Evolutionary conservation across 1,140 invertebrate species (phyloP), one percentile per base, ranked within the genome.

Genomic region (Microplitis demolitor): DNA sequence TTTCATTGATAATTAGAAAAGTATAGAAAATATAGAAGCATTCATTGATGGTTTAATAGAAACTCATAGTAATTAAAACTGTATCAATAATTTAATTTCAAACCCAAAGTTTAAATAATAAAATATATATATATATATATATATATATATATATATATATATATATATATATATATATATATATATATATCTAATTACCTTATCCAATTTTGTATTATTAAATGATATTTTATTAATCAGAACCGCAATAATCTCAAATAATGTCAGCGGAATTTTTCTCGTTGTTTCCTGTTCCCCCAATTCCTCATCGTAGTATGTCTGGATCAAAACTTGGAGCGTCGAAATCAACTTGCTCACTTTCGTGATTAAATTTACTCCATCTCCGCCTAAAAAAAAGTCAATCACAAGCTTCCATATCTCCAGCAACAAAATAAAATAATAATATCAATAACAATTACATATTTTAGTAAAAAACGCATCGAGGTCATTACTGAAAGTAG

Each of bases 401-500:
- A 54, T 14, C 16, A 24, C 2, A 24, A 24, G 24, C 24, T 24
- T 24, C 24, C 24, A 24, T 24, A 24, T 2, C 24, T 24, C 24
- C 24, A 14, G 16, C 53, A 14, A 39, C 4, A 5, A 54, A 54
- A 4, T n/a, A 54, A 54, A 54, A 4, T 5, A 54, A 58, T 2
- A 16, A 58, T 24, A 9, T 24, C 4, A 11, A 45, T 3, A 45
- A 45, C 76, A 50, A 31, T 76, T 71, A 74, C 74, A 78, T 76
- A 33, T 63, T 58, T 53, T 61, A 3, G 82, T 81, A 3, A 91
- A 78, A 78, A 89, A 90, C 3, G 78, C 78, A 2, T 80, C 72
- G 2, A 91, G 83, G 66, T 88, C 86, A 5, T 81, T 82, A 1
- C 79, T 73, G 71, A 87, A 86, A 4, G 80, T 76, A 3, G 80